Percentiles rank a stretch among this genome's conserved stretches.
Evolutionary conservation across 1,140 invertebrate species (phyloP).

Genomic region (Drosophila watanabei): DNA sequence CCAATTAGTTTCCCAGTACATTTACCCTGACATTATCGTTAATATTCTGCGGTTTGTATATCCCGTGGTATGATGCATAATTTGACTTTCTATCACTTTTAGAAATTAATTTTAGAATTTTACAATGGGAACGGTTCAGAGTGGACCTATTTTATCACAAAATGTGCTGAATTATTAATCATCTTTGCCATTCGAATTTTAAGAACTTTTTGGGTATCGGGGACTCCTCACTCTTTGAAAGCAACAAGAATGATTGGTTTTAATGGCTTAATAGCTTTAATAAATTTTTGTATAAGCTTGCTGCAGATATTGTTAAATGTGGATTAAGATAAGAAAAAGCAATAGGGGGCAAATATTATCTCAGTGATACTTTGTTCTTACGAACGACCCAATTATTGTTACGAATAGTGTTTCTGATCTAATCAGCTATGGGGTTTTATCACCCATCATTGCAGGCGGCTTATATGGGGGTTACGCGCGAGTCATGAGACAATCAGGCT

Average conservation of each 20-base stretch:
- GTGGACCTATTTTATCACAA: background rate
- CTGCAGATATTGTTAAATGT: background rate
- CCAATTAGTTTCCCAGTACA: conserved; percentile 14
- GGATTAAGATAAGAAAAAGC: conserved; percentile 2
- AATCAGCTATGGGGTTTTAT: conserved; percentile 29
- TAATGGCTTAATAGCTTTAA: background rate
- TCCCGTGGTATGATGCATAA: background rate
- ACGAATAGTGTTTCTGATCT: conserved; percentile 13
- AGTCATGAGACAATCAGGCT: conserved; percentile 9
- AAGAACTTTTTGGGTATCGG: background rate
- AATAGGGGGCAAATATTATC: conserved; percentile 8
- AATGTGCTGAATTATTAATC: background rate
- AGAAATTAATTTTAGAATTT: background rate
- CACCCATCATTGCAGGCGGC: conserved; percentile 13
- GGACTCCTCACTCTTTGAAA: background rate
- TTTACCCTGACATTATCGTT: background rate
- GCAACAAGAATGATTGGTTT: background rate
- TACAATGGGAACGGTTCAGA: background rate
- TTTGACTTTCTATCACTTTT: background rate
- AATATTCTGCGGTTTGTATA: background rate
- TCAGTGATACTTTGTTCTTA: conserved; percentile 13
- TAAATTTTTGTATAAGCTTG: background rate
- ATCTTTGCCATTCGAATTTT: background rate
- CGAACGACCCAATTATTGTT: conserved; percentile 20
- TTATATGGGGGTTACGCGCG: conserved; percentile 12